Percentiles rank a stretch among this genome's conserved stretches.
Evolutionary conservation across 2,888 invertebrate genomes (phyloP).

Genomic region (Allolobophora icterica): DNA sequence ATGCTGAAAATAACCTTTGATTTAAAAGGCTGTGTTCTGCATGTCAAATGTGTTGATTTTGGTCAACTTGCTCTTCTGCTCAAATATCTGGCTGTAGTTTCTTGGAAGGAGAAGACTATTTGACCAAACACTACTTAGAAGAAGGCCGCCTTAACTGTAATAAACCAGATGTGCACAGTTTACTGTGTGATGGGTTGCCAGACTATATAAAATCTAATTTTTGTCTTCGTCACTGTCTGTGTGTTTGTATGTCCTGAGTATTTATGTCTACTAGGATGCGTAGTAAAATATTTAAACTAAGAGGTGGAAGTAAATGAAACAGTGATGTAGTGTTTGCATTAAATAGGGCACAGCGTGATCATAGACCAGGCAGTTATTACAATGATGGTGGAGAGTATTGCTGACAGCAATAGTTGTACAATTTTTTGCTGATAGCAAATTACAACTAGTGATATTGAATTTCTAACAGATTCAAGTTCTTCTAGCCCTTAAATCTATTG

Average conservation of each 20-base stretch:
- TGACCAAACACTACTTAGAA: neutral
- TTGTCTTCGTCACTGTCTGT: too few species aligned
- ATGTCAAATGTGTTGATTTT: neutral
- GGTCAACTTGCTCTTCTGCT: neutral
- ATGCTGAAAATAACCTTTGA: neutral
- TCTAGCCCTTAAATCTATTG: too few species aligned
- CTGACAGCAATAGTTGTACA: neutral
- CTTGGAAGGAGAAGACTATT: neutral
- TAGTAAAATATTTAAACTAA: neutral
- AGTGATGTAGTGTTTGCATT: neutral
- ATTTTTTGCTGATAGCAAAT: neutral
- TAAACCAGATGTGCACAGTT: too few species aligned
- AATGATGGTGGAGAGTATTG: neutral
- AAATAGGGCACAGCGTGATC: neutral
- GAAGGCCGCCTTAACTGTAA: too few species aligned
- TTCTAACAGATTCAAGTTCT: neutral
- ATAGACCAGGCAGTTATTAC: neutral
- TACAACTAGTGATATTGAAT: neutral
- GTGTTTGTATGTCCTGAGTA: too few species aligned
- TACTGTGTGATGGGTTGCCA: too few species aligned
- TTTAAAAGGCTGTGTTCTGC: neutral
- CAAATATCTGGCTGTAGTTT: neutral
- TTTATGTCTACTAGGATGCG: neutral
- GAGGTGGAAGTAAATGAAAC: neutral
- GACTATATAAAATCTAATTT: too few species aligned